These are phyloP conservation scores for Arvicanthis niloticus DNA, from an alignment of 2,113 vertebrate species.

Conservation along the genomic window DNA sequence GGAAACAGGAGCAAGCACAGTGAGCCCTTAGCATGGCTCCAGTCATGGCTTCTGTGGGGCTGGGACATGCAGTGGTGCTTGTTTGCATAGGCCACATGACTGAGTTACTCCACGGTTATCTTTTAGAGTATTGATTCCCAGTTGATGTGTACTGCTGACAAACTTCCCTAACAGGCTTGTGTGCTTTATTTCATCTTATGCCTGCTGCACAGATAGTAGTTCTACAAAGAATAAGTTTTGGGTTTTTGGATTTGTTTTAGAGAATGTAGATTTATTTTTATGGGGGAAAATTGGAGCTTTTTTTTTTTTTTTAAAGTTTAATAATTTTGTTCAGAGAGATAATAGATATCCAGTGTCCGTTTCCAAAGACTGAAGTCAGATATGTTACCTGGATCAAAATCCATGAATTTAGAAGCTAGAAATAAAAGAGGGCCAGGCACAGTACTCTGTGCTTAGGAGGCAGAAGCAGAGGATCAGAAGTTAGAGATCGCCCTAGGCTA, in stretches of 20 bases:
- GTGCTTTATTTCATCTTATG: neutral
- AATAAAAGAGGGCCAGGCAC: neutral
- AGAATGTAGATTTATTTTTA: conserved; percentile 19
- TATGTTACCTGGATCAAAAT: neutral
- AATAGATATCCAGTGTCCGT: conserved; percentile 11
- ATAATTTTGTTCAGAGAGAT: conserved; percentile 45
- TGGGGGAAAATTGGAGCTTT: conserved; percentile 9
- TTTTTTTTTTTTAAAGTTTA: neutral
- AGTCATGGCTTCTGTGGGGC: conserved; percentile 10
- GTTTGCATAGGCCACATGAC: neutral
- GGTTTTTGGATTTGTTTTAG: neutral
- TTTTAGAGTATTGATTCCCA: conserved; percentile 36
- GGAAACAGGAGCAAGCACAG: conserved; percentile 57
- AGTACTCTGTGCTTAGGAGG: neutral
- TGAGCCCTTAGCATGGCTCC: conserved; percentile 50
- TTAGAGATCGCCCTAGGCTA: neutral
- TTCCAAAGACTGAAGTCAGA: conserved; percentile 48
- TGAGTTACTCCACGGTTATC: neutral
- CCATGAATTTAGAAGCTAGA: conserved; percentile 8
- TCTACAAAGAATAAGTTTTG: neutral
- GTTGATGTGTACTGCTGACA: neutral
- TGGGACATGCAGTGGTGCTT: conserved; percentile 55
- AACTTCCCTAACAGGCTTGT: neutral
- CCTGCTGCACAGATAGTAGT: conserved; percentile 1
- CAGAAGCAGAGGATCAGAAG: neutral